Evolutionary conservation across 2,888 invertebrate species (phyloP).

Genomic region (Tholera decimalis): DNA sequence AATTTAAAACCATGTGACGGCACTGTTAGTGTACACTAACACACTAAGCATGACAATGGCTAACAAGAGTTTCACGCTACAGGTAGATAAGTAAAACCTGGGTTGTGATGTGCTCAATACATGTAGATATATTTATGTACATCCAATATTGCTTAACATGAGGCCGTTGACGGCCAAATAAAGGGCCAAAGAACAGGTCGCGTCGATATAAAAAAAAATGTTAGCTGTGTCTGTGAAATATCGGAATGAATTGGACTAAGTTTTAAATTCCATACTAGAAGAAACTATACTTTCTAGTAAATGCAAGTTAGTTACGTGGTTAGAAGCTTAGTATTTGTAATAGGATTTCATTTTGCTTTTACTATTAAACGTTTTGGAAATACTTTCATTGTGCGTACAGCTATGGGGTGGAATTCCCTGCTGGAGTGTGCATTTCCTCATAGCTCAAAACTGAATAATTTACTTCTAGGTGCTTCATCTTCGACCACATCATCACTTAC

Average conservation of each 20-base stretch:
- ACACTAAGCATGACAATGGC: not conserved
- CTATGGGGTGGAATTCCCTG: too few species aligned
- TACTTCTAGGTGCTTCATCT: too few species aligned
- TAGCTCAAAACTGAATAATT: too few species aligned
- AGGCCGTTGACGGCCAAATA: not conserved
- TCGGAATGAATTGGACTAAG: not conserved
- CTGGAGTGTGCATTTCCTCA: too few species aligned
- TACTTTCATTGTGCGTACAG: too few species aligned
- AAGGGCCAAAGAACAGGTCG: not conserved
- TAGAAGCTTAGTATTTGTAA: not conserved
- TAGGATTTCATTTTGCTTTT: not conserved
- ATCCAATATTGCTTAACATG: not conserved
- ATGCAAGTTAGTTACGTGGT: not conserved
- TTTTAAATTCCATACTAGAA: not conserved
- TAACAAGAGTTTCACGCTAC: not conserved
- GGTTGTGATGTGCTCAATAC: not conserved
- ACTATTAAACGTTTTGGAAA: too few species aligned
- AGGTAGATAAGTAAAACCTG: not conserved
- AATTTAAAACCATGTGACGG: constrained; percentile 10
- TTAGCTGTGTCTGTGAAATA: not conserved
- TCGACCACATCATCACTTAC: too few species aligned
- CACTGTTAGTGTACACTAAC: not conserved
- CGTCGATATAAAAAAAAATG: not conserved
- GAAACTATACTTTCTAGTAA: not conserved
- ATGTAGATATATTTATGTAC: too few species aligned